phyloP scores from a whole-genome alignment of 2,113 vertebrate genomes.

The Petrocephalus zakoni region DNA sequence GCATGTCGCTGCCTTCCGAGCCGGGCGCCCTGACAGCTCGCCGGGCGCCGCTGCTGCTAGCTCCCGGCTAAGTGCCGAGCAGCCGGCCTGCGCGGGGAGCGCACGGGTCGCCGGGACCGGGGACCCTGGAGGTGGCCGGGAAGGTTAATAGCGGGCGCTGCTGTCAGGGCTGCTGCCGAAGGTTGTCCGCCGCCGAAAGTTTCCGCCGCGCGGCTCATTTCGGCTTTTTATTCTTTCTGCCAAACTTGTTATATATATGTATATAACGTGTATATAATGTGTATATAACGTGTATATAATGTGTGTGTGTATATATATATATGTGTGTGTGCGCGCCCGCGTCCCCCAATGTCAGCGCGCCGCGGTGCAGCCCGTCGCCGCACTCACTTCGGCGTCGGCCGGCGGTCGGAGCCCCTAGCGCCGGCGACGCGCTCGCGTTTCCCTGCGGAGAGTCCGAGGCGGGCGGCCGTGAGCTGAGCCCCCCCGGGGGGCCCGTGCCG shows the following conservation, averaged over 20 bases:
- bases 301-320: no score
- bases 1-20: neutral
- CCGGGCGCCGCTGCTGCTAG: constrained; percentile 4
- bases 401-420: neutral
- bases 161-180: neutral
- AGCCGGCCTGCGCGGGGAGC: constrained; percentile 18
- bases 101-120: constrained; percentile 7
- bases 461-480: neutral
- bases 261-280: no score
- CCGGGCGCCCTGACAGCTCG: neutral
- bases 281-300: no score
- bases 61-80: constrained; percentile 12
- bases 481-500: neutral
- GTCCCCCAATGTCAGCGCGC: neutral
- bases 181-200: neutral
- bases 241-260: neutral
- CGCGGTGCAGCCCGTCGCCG: neutral
- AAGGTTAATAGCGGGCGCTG: neutral
- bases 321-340: no score
- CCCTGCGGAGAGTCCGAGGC: neutral
- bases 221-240: no score
- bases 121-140: constrained; percentile 12
- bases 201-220: no score
- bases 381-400: neutral
- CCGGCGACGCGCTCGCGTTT: neutral